phyloP scores from a whole-genome alignment of 2,888 invertebrate species.

The Didymodactylos carnosus region DNA sequence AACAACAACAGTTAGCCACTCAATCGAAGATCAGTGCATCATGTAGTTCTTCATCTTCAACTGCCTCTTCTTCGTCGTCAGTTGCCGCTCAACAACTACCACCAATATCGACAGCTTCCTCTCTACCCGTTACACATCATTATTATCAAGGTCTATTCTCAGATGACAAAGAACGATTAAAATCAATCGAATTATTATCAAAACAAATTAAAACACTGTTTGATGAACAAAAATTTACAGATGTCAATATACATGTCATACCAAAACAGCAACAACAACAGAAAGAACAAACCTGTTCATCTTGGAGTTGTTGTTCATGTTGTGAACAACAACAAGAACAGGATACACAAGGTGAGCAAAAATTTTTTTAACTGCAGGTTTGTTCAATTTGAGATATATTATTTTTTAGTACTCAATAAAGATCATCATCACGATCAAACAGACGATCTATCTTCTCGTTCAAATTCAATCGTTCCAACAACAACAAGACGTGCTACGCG shows the following conservation, averaged over 20 bases:
- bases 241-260: neutral
- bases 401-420: neutral
- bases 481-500: neutral
- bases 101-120: neutral
- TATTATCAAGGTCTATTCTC: no score
- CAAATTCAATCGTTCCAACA: neutral
- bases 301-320: neutral
- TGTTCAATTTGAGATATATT: neutral
- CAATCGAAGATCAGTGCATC: neutral
- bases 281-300: neutral
- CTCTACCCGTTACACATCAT: neutral
- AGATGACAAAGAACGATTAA: constrained; percentile 1
- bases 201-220: neutral
- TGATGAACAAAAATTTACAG: neutral
- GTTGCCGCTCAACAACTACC: neutral
- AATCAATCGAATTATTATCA: neutral
- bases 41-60: neutral
- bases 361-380: neutral
- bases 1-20: neutral
- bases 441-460: neutral
- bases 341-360: neutral
- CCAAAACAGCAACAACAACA: neutral
- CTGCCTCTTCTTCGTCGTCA: neutral
- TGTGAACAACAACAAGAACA: neutral
- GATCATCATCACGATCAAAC: neutral